Base-by-base conservation (phyloP, 1,140 invertebrate species). In the Atta cephalotes region DNA sequence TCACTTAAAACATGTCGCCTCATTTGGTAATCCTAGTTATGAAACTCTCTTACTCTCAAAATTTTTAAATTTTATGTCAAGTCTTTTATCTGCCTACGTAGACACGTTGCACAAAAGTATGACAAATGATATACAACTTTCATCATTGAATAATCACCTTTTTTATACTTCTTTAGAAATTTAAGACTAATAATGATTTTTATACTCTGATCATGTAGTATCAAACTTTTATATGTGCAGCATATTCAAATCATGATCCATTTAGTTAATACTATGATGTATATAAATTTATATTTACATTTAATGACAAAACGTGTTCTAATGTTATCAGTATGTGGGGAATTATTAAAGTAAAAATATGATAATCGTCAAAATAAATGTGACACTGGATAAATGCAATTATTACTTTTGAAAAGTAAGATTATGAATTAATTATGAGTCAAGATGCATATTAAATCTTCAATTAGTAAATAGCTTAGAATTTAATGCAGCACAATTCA, bases 381-480 rank as follows among this genome's bases (percentile, higher is more conserved):
- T 70, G 18, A 82, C 56, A 62, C 28, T 62, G 14, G 16, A 72
- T 87, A 87, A 87, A 87, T 87, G 85, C 85, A 87, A 39, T 16
- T 53, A 72, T 71, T 70, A 86, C 12, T 71, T 58, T 10, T 16
- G 58, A 58, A 81, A 70, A 25, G 35, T 58, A 56, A 28, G 1
- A 62, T 56, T 63, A 12, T 21, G 39, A 49, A 70, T 62, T 16
- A 68, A 28, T 84, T 7, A 62, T 45, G 18, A 28, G 4, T 39
- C 1, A 49, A 70, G 0, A 74, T 53, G 28, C 12, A 25, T 70
- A 25, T 49, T 14, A 78, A 88, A 88, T 82, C 5, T 72, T 77
- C 16, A 12, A 72, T 71, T 5, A 31, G 7, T 74, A 39, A 39
- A 39, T 0, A 9, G 35, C 35, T 45, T 62, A 74, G 31, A 81